Base-by-base conservation (phyloP, 2,113 vertebrate genomes). In the Pteruthius melanotis region DNA sequence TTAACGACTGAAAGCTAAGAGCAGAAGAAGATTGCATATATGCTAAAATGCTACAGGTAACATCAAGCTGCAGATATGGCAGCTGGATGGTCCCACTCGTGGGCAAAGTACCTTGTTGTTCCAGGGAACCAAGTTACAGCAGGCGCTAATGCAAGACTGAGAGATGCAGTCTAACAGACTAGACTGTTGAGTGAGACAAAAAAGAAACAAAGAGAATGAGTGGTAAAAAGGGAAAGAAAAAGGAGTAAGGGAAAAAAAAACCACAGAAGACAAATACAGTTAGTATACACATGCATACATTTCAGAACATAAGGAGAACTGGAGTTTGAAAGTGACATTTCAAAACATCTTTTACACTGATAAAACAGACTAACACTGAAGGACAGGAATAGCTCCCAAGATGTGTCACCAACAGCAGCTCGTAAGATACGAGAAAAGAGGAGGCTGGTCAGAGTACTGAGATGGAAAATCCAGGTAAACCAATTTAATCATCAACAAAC, bases 101-200 rank as follows among this genome's bases (percentile, higher is more conserved):
- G 78, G 95, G 95, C 65, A 87, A 87, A 80, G 97, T 98, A 98
- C 98, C 98, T 98, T 98, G 91, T 98, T 97, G 44, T 92, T 98
- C 98, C 97, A 97, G 84, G 97, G 92, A 96, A 98, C 98, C 97
- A 98, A 98, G 97, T 97, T 98, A 98, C 98, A 98, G 98, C 97
- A 98, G 95, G 97, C 93, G 93, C 97, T 98, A 97, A 98, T 54
- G 94, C 97, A 99, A 97, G 98, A 98, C 74, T 98, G 97, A 97
- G 97, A 97, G 94, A 99, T 82, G 96, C 96, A 98, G 96, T 97
- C 96, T 97, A 98, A 96, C 82, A 98, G 83, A 96, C 95, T 98
- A 98, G 95, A 98, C 95, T 93, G 97, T 98, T 97, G 93, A 81
- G 93, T 89, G 31, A 95, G 94, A 95, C 86, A 96, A 97, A 97